phyloP scores from a whole-genome alignment of 2,797 vertebrate genomes.

The Lagocephalus sceleratus region DNA sequence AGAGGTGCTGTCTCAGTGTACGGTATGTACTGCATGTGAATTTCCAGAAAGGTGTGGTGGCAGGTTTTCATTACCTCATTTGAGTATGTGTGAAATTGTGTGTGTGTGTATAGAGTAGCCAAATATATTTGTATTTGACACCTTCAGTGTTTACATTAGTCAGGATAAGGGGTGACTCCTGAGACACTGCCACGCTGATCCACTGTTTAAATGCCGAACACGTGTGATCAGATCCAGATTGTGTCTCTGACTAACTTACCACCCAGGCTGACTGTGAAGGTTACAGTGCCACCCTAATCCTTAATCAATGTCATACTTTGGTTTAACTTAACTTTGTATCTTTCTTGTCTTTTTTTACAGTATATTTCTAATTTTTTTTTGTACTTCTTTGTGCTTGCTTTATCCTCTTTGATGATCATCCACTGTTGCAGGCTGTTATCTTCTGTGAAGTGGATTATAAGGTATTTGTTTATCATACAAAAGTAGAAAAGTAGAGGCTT shows the following conservation, averaged over 20 bases:
- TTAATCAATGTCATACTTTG: conserved; percentile 55
- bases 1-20: conserved; percentile 10
- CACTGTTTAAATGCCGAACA: conserved; percentile 58
- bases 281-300: conserved; percentile 44
- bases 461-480: conserved; percentile 30
- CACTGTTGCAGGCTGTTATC: conserved; percentile 23
- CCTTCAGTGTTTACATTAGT: conserved; percentile 60
- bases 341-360: conserved; percentile 12
- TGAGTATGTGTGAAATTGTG: conserved; percentile 29
- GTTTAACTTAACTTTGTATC: conserved; percentile 27
- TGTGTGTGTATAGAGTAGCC: conserved; percentile 23
- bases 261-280: conserved; percentile 44
- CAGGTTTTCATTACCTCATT: conserved; percentile 23
- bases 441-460: conserved; percentile 33
- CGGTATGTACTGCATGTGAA: conserved; percentile 14
- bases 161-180: conserved; percentile 48
- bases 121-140: conserved; percentile 63
- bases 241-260: conserved; percentile 27
- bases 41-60: conserved; percentile 15
- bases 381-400: conserved; percentile 5
- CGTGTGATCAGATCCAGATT: conserved; percentile 46
- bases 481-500: conserved; percentile 12
- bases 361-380: conserved; percentile 23
- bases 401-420: conserved; percentile 7
- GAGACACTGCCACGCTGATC: conserved; percentile 40